Conservation (phyloP, 2,888 invertebrate species). For the Tuberolachnus salignus region DNA sequence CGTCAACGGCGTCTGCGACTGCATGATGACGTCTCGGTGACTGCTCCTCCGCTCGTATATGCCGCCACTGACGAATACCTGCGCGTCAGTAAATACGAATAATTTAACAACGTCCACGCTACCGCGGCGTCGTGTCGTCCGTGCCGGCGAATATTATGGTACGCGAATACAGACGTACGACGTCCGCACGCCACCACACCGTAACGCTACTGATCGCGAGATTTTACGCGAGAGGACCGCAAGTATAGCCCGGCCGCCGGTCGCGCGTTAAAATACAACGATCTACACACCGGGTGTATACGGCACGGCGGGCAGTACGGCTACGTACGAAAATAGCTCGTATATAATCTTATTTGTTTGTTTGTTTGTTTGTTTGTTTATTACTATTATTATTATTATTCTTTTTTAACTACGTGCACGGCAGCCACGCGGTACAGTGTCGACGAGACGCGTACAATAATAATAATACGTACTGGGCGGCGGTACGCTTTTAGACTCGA, state of each 20-base stretch:
- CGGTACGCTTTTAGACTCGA: neutral
- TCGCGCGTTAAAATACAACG: neutral
- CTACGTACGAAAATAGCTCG: slow-evolving; percentile 43
- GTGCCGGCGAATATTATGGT: neutral
- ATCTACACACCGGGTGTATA: neutral
- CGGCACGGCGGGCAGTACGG: neutral
- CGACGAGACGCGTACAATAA: neutral
- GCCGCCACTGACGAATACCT: neutral
- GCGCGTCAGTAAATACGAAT: neutral
- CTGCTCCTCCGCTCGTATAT: too few relatives aligned
- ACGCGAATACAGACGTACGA: neutral
- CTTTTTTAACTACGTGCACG: neutral
- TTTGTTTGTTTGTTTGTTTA: neutral
- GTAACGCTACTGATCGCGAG: slow-evolving; percentile 8
- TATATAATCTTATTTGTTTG: neutral
- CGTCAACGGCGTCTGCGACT: neutral
- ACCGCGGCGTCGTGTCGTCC: too few relatives aligned
- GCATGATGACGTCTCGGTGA: neutral
- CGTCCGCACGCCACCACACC: neutral
- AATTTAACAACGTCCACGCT: neutral
- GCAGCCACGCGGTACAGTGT: neutral
- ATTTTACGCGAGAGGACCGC: neutral
- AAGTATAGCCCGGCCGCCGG: neutral
- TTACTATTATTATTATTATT: neutral
- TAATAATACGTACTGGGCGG: neutral